Evolutionary conservation across 1,140 invertebrate genomes (phyloP), one percentile per base, ranked within the genome.

Genomic region (Drosophila gunungcola): DNA sequence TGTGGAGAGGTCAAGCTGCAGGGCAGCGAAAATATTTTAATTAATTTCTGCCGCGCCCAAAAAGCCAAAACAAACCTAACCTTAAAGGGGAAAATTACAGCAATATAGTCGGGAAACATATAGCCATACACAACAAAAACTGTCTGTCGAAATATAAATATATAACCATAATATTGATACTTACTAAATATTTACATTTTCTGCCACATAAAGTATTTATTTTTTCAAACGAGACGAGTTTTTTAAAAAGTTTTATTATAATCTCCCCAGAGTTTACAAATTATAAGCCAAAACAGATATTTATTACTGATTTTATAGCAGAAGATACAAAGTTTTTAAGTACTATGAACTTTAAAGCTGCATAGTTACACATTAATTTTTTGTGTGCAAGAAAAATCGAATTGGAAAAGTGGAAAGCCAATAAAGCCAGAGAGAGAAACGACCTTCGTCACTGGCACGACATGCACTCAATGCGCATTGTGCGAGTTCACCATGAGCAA

Each of bases 41-140:
- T 86, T 79, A 88, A 83, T 57, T 79, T 68, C 36, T 65, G 56
- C 84, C 83, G 83, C 84, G 67, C 83, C 83, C 70, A 53, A 64
- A 56, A 32, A 25, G 21, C 36, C 32, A 7, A 16, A 64, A 34
- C 51, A 55, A 76, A 57, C 63, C 75, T 76, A 88, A 79, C 72
- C 78, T 88, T 73, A 78, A 75, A 78, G 16, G 3, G 25, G 34
- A 9, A 39, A 53, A 53, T 48, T n/a, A 12, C 29, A 5, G n/a
- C 16, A 38, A 3, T 5, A 2, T 3, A 13, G 9, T 7, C 5
- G 13, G 6, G 16, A 62, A 13, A 25, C 16, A 21, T 21, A 21
- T 7, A 48, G 4, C 7, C 29, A 5, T 13, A 13, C 27, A 5
- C 16, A 12, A 16, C 10, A 49, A 29, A 25, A 13, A 11, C 34